These are phyloP conservation scores for Muntiacus reevesi DNA, from an alignment of 2,113 vertebrate species.

Conservation along the genomic window DNA sequence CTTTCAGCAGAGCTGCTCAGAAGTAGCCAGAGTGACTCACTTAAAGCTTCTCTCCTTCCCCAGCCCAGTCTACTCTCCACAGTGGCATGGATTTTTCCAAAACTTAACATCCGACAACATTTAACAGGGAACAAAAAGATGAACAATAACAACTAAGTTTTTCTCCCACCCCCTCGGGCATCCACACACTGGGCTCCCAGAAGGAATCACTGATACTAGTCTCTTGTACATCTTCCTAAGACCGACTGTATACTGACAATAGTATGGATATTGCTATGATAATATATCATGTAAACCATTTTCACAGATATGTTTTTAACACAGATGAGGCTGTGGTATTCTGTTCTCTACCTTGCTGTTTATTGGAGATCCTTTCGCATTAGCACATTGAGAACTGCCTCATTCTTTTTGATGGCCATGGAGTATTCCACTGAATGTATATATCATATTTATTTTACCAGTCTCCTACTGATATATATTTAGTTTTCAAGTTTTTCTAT, in stretches of 20 bases:
- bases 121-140: neutral
- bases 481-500: neutral
- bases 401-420: neutral
- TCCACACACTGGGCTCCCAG: neutral
- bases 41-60: neutral
- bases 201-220: neutral
- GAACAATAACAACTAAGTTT: neutral
- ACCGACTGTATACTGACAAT: neutral
- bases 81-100: neutral
- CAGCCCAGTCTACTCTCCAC: neutral
- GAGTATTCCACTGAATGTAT: neutral
- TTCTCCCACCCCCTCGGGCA: neutral
- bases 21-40: neutral
- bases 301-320: neutral
- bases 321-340: neutral
- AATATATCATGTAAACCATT: neutral
- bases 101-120: neutral
- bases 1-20: neutral
- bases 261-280: neutral
- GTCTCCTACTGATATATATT: neutral
- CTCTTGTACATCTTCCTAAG: neutral
- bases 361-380: neutral
- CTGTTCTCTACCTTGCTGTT: neutral
- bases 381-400: neutral
- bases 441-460: neutral